Evolutionary conservation across 2,888 invertebrate species (phyloP).

Genomic region (Micoletzkya japonica): DNA sequence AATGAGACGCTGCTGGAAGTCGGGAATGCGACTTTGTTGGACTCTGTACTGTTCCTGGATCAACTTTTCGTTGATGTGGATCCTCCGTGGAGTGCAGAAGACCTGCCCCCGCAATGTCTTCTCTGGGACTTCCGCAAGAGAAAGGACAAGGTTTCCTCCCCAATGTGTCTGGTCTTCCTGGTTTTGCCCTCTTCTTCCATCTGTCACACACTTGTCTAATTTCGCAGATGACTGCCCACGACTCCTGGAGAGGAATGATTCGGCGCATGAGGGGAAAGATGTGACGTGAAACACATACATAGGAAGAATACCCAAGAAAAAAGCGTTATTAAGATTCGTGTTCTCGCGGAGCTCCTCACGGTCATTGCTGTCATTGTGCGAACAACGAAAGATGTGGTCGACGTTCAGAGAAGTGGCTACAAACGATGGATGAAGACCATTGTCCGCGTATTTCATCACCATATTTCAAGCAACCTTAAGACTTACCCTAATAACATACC

Average conservation of each 20-base stretch:
- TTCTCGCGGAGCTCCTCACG: constrained; percentile 44
- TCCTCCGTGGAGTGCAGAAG: constrained; percentile 5
- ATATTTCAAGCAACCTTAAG: not conserved
- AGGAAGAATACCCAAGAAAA: too few relatives aligned
- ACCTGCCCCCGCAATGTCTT: constrained; percentile 41
- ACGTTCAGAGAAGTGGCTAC: constrained; percentile 46
- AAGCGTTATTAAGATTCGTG: too few relatives aligned
- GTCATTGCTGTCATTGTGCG: constrained; percentile 41
- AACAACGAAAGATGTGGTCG: constrained; percentile 41
- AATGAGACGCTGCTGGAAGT: not conserved
- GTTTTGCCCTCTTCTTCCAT: not conserved
- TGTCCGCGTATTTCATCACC: constrained; percentile 28
- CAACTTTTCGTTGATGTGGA: not conserved
- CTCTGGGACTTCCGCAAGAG: constrained; percentile 40
- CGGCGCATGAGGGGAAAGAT: not conserved
- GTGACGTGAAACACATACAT: too few relatives aligned
- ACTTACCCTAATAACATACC: not conserved
- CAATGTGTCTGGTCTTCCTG: not conserved
- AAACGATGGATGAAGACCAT: constrained; percentile 49
- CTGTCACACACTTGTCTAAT: too few relatives aligned
- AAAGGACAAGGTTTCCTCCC: constrained; percentile 20
- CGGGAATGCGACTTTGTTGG: constrained; percentile 11
- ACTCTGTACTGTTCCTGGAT: constrained; percentile 29
- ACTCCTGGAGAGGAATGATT: too few relatives aligned
- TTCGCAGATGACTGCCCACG: too few relatives aligned